Base-by-base conservation (phyloP, 2,113 vertebrate genomes). In the Lophochroa leadbeateri region DNA sequence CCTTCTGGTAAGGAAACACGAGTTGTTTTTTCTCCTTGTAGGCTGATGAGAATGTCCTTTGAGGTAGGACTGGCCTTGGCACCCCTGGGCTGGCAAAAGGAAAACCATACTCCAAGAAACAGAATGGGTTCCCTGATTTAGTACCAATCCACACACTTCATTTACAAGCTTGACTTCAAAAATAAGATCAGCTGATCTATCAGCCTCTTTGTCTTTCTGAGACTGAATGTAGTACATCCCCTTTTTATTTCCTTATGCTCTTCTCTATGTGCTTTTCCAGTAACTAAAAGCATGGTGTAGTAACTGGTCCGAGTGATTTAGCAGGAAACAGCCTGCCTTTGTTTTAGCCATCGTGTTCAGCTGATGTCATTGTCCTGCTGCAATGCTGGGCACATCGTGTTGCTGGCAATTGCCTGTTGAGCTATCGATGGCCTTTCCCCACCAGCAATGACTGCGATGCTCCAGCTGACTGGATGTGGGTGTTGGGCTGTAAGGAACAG, bases 321-420 rank as follows among this genome's bases (percentile, higher is more conserved):
- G 64, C 50, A 85, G 82, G 69, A 69, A 28, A 11, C 1, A 18
- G 6, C 24, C 68, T 43, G 49, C 50, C 68, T 74, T 15, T 61
- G 53, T 84, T 28, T 37, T 69, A 9, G 35, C 39, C 25, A 44
- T 75, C 74, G 13, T 10, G 67, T 87, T 43, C 93, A 78, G 91
- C 61, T 68, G 91, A 96, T 79, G 81, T 19, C 77, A 47, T 14
- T 31, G 69, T 71, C 50, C 65, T 37, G 50, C 8, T 23, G 50
- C 80, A 37, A 1, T 13, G 50, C 0, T 79, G 91, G 71, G 72
- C 64, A 70, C 72, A 28, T 18, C 0, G 0, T 44, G 75, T 4
- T 57, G 74, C 74, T 83, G 81, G 55, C 3, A 20, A 7, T 27
- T 44, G 47, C 63, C 58, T 43, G 71, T 25, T 68, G 84, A 75